phyloP scores from a whole-genome alignment of 1,140 invertebrate species.

The Mylabris phalerata region DNA sequence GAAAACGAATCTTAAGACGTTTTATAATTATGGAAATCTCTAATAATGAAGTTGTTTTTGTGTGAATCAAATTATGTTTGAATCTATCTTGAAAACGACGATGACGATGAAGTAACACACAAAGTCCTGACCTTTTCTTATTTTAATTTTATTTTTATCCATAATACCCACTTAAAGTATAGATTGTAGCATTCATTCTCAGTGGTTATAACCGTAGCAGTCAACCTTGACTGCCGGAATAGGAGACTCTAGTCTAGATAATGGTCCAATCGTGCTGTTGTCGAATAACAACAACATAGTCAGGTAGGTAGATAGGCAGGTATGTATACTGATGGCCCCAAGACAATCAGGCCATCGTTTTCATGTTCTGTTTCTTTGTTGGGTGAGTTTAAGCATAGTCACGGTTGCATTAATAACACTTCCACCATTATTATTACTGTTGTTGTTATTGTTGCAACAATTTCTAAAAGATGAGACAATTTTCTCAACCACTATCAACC shows the following conservation, averaged over 20 bases:
- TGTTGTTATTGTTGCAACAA: constrained; percentile 4
- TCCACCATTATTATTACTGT: constrained; percentile 1
- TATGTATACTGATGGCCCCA: constrained; percentile 7
- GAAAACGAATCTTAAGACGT: too few relatives aligned
- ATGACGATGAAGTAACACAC: too few relatives aligned
- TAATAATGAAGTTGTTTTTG: too few relatives aligned
- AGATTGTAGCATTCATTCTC: too few relatives aligned
- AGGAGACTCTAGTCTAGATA: background rate
- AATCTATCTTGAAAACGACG: too few relatives aligned
- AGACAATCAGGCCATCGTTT: constrained; percentile 11
- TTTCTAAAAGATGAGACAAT: background rate
- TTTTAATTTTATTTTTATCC: too few relatives aligned
- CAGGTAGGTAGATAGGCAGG: background rate
- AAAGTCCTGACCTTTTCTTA: too few relatives aligned
- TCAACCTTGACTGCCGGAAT: constrained; percentile 14
- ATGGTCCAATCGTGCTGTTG: constrained; percentile 12
- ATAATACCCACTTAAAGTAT: too few relatives aligned
- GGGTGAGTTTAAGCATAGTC: constrained; percentile 4
- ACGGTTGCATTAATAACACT: constrained; percentile 12
- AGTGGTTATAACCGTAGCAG: background rate
- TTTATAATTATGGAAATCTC: too few relatives aligned
- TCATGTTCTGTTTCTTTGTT: constrained; percentile 5
- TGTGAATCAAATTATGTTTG: too few relatives aligned
- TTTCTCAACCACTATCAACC: constrained; percentile 1
- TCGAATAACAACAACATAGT: background rate